Conservation (phyloP, 2,113 vertebrate genomes). For the Australoheros scitulus region DNA sequence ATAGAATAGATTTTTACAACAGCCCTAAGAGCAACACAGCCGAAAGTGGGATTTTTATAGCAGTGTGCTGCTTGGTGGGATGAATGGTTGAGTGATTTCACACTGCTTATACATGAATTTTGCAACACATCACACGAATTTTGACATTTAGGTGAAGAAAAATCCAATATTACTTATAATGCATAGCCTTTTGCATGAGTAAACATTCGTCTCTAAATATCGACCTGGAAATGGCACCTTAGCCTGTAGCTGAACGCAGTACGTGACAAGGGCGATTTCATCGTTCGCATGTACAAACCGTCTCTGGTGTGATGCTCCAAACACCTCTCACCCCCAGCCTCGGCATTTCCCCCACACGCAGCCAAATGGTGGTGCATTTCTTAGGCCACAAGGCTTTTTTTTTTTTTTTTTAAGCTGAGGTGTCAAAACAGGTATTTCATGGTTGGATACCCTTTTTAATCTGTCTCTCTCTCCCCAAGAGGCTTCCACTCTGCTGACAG, state of each 20-base stretch:
- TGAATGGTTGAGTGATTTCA: slow-evolving; percentile 19
- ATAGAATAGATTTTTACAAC: slow-evolving; percentile 43
- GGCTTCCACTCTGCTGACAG: slow-evolving; percentile 50
- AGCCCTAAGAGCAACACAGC: slow-evolving; percentile 34
- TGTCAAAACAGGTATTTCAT: slow-evolving; percentile 82
- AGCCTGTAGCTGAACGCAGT: background rate
- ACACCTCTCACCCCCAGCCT: slow-evolving; percentile 29
- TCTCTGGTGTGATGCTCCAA: background rate
- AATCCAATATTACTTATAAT: slow-evolving; percentile 25
- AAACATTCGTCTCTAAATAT: slow-evolving; percentile 5
- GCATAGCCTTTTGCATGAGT: background rate
- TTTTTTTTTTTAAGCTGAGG: slow-evolving; percentile 66
- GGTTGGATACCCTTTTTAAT: slow-evolving; percentile 80
- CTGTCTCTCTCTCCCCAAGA: slow-evolving; percentile 59
- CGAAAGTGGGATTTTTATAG: slow-evolving; percentile 27
- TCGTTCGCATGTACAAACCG: slow-evolving; percentile 14
- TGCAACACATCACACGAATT: slow-evolving; percentile 9
- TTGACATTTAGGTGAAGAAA: slow-evolving; percentile 5
- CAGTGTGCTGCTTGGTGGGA: background rate
- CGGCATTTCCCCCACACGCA: slow-evolving; percentile 14
- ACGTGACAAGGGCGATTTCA: background rate
- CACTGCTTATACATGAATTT: slow-evolving; percentile 19
- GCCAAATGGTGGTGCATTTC: slow-evolving; percentile 49
- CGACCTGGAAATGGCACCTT: background rate
- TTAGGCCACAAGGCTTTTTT: slow-evolving; percentile 49